Conservation (phyloP, 2,113 vertebrate species). For the Pseudolaguvia tuberculata region DNA sequence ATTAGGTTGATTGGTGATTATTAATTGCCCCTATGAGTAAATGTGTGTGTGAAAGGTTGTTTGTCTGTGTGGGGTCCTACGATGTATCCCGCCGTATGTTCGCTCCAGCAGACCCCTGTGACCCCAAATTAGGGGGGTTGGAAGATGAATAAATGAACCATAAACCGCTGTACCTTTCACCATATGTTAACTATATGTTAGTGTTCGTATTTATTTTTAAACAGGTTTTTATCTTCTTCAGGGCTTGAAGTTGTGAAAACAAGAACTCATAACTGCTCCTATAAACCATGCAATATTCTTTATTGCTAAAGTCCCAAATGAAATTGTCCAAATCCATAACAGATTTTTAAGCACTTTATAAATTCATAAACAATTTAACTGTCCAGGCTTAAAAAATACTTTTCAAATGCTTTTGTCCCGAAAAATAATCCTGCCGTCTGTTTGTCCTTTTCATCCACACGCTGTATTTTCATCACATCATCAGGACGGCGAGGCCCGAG, state of each 20-base stretch:
- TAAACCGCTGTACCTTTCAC: no score
- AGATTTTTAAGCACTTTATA: neutral
- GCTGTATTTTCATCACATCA: neutral
- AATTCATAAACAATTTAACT: slow-evolving; percentile 6
- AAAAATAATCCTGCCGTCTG: neutral
- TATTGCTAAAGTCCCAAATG: neutral
- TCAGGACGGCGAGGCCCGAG: neutral
- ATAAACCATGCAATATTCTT: neutral
- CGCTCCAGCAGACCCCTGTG: no score
- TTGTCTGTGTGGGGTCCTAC: no score
- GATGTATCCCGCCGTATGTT: no score
- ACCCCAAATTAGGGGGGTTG: no score
- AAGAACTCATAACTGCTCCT: neutral
- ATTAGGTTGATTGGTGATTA: no score
- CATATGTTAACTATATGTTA: neutral
- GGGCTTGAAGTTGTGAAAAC: neutral
- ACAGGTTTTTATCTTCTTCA: neutral
- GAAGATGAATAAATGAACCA: no score
- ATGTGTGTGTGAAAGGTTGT: no score
- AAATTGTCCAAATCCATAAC: neutral
- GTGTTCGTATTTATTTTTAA: neutral
- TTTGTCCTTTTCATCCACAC: neutral
- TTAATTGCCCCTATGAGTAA: no score
- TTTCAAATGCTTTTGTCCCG: neutral
- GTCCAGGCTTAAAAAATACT: neutral